Conservation (phyloP, 2,888 invertebrate genomes). For the Entomobrya proxima region DNA sequence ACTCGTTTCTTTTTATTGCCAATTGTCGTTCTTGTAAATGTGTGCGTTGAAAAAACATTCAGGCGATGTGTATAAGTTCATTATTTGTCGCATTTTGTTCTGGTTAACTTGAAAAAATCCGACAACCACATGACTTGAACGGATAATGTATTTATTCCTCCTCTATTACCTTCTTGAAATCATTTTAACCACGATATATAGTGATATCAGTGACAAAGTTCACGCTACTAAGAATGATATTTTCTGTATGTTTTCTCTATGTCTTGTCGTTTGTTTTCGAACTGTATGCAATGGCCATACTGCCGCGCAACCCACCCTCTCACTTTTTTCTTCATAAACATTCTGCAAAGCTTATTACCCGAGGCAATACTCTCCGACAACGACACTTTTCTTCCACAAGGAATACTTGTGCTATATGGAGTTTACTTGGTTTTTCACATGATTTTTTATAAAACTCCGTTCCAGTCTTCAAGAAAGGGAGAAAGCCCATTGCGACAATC, state of each 20-base stretch:
- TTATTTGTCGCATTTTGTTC: constrained; percentile 46
- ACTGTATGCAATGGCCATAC: neutral
- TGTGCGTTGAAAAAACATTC: neutral
- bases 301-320: neutral
- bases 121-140: constrained; percentile 9
- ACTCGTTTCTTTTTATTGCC: constrained; percentile 53
- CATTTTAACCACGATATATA: constrained; percentile 20
- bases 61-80: constrained; percentile 13
- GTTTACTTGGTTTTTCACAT: neutral
- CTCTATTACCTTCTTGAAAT: neutral
- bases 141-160: constrained; percentile 25
- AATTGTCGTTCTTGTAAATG: constrained; percentile 30
- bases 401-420: constrained; percentile 53
- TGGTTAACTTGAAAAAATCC: constrained; percentile 27
- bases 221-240: neutral
- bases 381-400: constrained; percentile 32
- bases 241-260: constrained; percentile 17
- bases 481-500: constrained; percentile 67
- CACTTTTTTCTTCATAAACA: constrained; percentile 43
- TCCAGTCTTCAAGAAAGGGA: neutral
- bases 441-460: neutral
- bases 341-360: constrained; percentile 41
- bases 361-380: neutral
- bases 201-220: constrained; percentile 10
- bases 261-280: neutral